Percentiles rank a stretch among this genome's conserved stretches.
These are phyloP conservation scores for Muscidifurax raptorellus DNA, from an alignment of 1,140 invertebrate species.

Conservation along the genomic window DNA sequence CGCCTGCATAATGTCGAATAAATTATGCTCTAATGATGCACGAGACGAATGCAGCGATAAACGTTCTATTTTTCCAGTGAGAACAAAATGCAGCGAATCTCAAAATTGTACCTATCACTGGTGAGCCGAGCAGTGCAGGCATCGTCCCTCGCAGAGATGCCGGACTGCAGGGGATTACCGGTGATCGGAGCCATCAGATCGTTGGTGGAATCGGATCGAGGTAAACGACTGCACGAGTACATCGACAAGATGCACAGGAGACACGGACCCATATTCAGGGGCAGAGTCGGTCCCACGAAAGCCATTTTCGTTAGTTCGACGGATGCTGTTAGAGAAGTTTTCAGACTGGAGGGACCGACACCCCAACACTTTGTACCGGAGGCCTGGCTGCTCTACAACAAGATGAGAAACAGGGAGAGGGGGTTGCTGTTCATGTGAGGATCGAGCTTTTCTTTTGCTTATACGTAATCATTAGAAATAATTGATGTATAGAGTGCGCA, in stretches of 20 bases:
- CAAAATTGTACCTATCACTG: conserved; percentile 25
- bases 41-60: neutral
- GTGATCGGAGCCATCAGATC: conserved; percentile 69
- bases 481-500: no score
- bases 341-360: conserved; percentile 85
- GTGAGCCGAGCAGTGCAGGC: neutral
- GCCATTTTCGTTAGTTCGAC: conserved; percentile 85
- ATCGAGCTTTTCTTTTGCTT: neutral
- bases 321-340: conserved; percentile 82
- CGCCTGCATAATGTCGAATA: no score
- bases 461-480: no score
- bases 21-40: neutral
- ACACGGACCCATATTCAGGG: conserved; percentile 85
- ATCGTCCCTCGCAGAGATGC: conserved; percentile 56
- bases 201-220: conserved; percentile 66
- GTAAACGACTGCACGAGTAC: conserved; percentile 81
- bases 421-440: conserved; percentile 91
- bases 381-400: conserved; percentile 87
- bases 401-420: conserved; percentile 81
- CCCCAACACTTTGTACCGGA: conserved; percentile 88
- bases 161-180: conserved; percentile 68
- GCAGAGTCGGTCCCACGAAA: conserved; percentile 81
- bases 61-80: neutral
- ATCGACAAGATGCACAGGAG: conserved; percentile 83
- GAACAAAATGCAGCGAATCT: conserved; percentile 32